phyloP scores from a whole-genome alignment of 2,797 vertebrate species.

The Gymnoscopelus microlampas region DNA sequence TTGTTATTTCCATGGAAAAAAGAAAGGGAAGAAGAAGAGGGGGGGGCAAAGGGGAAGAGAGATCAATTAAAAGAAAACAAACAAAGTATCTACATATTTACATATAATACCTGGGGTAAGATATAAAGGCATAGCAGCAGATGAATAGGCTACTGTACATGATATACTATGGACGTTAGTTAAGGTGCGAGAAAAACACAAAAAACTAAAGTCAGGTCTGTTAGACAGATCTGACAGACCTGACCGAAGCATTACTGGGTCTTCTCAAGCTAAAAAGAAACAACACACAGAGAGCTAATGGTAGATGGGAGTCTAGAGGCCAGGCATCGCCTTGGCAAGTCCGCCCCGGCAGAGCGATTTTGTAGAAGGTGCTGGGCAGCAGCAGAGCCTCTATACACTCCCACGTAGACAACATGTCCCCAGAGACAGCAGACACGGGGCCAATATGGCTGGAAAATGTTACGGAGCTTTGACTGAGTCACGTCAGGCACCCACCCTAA shows the following conservation, averaged over 20 bases:
- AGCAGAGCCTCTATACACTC: slow-evolving; percentile 12
- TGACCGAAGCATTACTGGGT: slow-evolving; percentile 25
- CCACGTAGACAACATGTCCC: slow-evolving; percentile 40
- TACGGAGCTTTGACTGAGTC: slow-evolving; percentile 52
- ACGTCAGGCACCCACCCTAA: slow-evolving; percentile 51
- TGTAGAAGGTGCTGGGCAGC: slow-evolving; percentile 20
- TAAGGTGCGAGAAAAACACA: too few species aligned
- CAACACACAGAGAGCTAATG: slow-evolving; percentile 21
- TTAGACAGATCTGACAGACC: background rate
- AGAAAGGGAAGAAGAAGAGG: too few species aligned
- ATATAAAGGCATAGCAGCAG: too few species aligned
- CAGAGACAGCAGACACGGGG: slow-evolving; percentile 30
- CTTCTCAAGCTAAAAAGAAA: slow-evolving; percentile 49
- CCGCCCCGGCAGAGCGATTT: slow-evolving; percentile 5
- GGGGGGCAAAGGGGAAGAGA: too few species aligned
- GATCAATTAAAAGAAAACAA: too few species aligned
- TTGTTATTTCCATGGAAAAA: too few species aligned
- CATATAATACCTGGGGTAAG: too few species aligned
- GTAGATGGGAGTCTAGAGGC: background rate
- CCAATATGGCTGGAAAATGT: slow-evolving; percentile 56
- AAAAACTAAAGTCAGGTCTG: too few species aligned
- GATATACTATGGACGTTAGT: too few species aligned
- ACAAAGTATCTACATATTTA: too few species aligned
- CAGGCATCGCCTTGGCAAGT: slow-evolving; percentile 31
- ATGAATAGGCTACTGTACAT: too few species aligned